A percentile compares a stretch with the other conserved stretches of the same genome.
These are phyloP conservation scores for Fabriciana adippe DNA, from an alignment of 2,888 invertebrate genomes.

Conservation along the genomic window DNA sequence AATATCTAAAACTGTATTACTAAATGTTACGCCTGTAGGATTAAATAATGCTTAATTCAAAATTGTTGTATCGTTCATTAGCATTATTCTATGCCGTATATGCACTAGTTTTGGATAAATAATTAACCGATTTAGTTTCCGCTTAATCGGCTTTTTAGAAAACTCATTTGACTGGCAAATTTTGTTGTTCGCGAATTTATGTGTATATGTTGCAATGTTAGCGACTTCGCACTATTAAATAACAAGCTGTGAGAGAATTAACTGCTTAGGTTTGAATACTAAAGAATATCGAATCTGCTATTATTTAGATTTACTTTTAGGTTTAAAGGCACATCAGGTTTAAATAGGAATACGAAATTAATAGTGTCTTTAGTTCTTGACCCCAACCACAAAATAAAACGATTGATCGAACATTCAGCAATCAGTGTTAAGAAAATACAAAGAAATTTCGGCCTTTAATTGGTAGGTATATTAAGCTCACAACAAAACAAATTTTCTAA, in stretches of 20 bases:
- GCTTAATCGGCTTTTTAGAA: constrained; percentile 81
- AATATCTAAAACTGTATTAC: constrained; percentile 36
- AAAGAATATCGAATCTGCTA: too few species aligned
- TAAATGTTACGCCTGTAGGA: constrained; percentile 36
- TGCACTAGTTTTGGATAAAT: constrained; percentile 62
- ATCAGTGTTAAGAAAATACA: too few species aligned
- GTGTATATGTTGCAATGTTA: constrained; percentile 53
- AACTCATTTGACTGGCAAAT: constrained; percentile 79
- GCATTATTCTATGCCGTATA: constrained; percentile 51
- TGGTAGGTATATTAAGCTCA: too few species aligned
- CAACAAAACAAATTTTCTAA: too few species aligned
- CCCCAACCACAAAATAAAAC: too few species aligned
- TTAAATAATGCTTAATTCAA: constrained; percentile 40
- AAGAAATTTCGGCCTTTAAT: too few species aligned
- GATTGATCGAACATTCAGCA: too few species aligned
- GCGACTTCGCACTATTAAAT: constrained; percentile 37
- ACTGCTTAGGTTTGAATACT: neutral
- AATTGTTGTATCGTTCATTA: constrained; percentile 44
- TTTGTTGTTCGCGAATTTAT: constrained; percentile 62
- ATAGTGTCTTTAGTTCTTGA: too few species aligned
- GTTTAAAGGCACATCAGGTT: too few species aligned
- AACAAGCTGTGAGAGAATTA: neutral
- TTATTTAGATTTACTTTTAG: too few species aligned
- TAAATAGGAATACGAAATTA: too few species aligned
- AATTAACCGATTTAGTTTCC: constrained; percentile 77